phyloP scores from a whole-genome alignment of 2,888 invertebrate species.

The Spatulosminthurus flaviceps region DNA sequence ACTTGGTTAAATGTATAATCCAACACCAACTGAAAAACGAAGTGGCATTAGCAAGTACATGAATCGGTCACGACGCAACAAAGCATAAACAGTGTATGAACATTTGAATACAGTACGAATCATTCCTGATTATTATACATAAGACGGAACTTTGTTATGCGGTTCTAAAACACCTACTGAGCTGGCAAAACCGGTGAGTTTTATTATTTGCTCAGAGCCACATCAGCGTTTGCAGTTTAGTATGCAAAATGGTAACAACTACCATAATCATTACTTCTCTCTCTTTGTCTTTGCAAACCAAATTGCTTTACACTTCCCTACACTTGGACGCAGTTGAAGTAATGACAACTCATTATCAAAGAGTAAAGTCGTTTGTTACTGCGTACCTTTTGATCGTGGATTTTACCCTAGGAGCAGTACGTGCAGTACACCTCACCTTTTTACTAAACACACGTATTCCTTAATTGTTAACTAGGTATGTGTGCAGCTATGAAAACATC shows the following conservation, averaged over 20 bases:
- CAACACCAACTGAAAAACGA: neutral
- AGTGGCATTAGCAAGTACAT: neutral
- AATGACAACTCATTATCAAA: conserved; percentile 5
- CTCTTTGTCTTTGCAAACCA: neutral
- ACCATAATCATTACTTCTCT: neutral
- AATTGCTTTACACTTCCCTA: neutral
- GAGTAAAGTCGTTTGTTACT: neutral
- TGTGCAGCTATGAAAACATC: no score
- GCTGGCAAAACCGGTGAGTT: neutral
- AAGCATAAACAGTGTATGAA: neutral
- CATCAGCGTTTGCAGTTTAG: neutral
- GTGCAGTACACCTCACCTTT: neutral
- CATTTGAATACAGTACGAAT: neutral
- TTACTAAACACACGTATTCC: no score
- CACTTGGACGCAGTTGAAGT: neutral
- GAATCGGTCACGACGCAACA: neutral
- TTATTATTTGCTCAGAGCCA: conserved; percentile 8
- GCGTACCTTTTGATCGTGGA: neutral
- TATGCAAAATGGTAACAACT: conserved; percentile 18
- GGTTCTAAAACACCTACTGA: no score
- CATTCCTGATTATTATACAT: neutral
- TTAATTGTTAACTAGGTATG: no score
- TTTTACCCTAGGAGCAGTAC: no score
- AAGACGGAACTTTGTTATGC: neutral
- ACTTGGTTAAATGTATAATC: neutral